Percentiles rank a stretch among this genome's conserved stretches.
These are phyloP conservation scores for Toxonevra muliebris DNA, from an alignment of 2,888 invertebrate genomes.

Conservation along the genomic window DNA sequence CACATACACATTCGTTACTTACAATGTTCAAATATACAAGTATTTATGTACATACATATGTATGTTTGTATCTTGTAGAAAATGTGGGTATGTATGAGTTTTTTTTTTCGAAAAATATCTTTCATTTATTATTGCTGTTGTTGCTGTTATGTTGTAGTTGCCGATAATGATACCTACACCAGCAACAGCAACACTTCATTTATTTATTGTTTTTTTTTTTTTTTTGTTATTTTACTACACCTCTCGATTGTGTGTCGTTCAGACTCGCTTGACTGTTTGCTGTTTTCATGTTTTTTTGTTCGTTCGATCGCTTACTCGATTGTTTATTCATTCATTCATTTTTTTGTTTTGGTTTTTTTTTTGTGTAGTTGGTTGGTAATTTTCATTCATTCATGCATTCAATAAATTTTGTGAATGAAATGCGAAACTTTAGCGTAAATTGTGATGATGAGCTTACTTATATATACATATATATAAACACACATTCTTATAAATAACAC, in stretches of 20 bases:
- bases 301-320: slow-evolving; percentile 9
- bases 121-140: slow-evolving; percentile 17
- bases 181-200: slow-evolving; percentile 4
- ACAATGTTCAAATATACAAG: not conserved
- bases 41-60: not conserved
- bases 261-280: not conserved
- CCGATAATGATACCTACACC: slow-evolving; percentile 9
- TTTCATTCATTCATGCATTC: slow-evolving; percentile 30
- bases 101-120: not conserved
- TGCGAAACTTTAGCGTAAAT: slow-evolving; percentile 52
- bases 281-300: slow-evolving; percentile 19
- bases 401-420: slow-evolving; percentile 56
- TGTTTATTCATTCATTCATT: slow-evolving; percentile 37
- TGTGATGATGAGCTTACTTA: slow-evolving; percentile 10
- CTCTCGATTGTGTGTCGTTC: not conserved
- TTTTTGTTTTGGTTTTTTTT: too few relatives aligned
- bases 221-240: slow-evolving; percentile 9
- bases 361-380: not conserved
- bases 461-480: not conserved
- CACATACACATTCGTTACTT: too few relatives aligned
- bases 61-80: not conserved
- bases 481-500: not conserved
- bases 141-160: slow-evolving; percentile 21
- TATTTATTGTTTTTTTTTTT: too few relatives aligned
- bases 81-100: not conserved